Conservation (phyloP, 2,888 invertebrate genomes). For the Alentia gelatinosa region DNA sequence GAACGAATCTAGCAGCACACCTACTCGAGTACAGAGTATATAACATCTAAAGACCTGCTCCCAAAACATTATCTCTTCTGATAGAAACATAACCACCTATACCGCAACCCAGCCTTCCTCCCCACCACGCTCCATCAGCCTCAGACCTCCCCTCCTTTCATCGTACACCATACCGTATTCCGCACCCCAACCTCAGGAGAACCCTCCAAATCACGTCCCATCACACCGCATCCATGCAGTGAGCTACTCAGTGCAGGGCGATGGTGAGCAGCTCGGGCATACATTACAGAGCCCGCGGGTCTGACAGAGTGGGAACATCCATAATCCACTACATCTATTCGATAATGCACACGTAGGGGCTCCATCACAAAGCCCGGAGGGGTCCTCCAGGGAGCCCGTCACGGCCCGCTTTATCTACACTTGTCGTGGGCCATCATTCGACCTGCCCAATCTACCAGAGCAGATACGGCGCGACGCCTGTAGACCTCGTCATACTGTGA, state of each 20-base stretch:
- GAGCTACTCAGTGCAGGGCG: not conserved
- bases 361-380: constrained; percentile 4
- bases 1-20: no score
- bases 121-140: not conserved
- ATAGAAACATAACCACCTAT: no score
- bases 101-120: no score
- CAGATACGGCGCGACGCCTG: not conserved
- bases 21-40: no score
- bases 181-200: no score
- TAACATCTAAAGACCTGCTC: no score
- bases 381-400: not conserved
- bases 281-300: not conserved
- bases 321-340: constrained; percentile 22
- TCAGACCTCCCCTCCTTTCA: not conserved
- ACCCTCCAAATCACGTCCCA: no score
- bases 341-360: not conserved
- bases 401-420: constrained; percentile 8
- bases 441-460: constrained; percentile 11
- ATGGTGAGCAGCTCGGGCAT: not conserved
- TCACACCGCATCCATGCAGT: not conserved
- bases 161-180: no score
- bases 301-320: constrained; percentile 4
- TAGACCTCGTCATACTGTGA: not conserved
- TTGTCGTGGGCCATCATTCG: constrained; percentile 14
- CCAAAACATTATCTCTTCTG: no score